Conservation (phyloP, 2,113 vertebrate species). For the Nibea albiflora region DNA sequence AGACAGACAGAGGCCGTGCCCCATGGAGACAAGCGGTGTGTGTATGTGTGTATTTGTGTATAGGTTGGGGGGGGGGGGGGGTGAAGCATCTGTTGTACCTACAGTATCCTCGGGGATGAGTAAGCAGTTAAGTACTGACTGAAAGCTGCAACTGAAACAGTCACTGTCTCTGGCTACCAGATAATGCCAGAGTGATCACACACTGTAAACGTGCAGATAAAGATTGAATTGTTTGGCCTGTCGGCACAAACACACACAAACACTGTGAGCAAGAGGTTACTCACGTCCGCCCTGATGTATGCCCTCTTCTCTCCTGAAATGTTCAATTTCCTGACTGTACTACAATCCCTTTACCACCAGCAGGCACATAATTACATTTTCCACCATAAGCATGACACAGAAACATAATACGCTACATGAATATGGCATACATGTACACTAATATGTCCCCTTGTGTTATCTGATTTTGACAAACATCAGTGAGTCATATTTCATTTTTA, state of each 20-base stretch:
- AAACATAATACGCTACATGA: slow-evolving; percentile 42
- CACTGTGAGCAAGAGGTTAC: slow-evolving; percentile 25
- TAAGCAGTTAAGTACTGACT: slow-evolving; percentile 46
- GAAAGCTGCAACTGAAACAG: slow-evolving; percentile 29
- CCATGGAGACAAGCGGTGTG: slow-evolving; percentile 5
- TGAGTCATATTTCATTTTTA: slow-evolving; percentile 18
- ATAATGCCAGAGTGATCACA: slow-evolving; percentile 36
- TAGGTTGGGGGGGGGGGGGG: slow-evolving; percentile 5
- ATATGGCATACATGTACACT: not conserved
- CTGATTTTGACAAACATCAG: slow-evolving; percentile 20
- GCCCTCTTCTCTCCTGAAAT: slow-evolving; percentile 4
- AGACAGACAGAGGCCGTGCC: not conserved
- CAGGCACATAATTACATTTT: slow-evolving; percentile 47
- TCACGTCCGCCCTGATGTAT: not conserved
- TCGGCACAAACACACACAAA: slow-evolving; percentile 22
- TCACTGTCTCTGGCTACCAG: slow-evolving; percentile 45
- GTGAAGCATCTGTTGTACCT: slow-evolving; percentile 43
- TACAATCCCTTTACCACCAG: slow-evolving; percentile 41
- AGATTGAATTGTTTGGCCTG: slow-evolving; percentile 36
- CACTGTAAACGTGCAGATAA: slow-evolving; percentile 26
- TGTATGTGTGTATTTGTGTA: slow-evolving; percentile 21
- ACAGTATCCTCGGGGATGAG: slow-evolving; percentile 43
- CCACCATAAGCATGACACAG: slow-evolving; percentile 6
- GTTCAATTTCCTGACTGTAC: slow-evolving; percentile 9
- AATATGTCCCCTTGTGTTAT: slow-evolving; percentile 38